phyloP scores from a whole-genome alignment of 2,888 invertebrate genomes.

The Morinoia aosen region DNA sequence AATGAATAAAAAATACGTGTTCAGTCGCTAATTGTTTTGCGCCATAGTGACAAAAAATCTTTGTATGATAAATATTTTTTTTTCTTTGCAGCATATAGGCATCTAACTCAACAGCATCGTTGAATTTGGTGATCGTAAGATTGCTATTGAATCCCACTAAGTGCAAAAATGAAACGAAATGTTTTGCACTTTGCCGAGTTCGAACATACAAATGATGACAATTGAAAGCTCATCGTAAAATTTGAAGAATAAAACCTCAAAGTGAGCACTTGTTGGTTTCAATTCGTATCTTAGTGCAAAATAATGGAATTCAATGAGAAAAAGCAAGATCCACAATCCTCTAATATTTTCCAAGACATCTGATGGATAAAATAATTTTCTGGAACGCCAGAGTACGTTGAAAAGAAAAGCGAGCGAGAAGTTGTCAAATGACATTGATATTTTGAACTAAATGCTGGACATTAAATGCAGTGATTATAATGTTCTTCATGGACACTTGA shows the following conservation, averaged over 20 bases:
- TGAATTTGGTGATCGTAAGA: not conserved
- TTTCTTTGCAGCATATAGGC: not conserved
- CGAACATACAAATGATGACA: not conserved
- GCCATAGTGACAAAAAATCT: not conserved
- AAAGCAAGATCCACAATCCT: not conserved
- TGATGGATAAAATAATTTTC: not conserved
- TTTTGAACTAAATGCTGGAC: not conserved
- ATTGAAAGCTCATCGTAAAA: not conserved
- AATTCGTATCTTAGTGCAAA: not conserved
- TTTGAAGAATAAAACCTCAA: not conserved
- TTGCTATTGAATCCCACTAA: not conserved
- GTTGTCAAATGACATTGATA: not conserved
- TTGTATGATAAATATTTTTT: not conserved
- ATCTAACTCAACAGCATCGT: not conserved
- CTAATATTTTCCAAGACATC: not conserved
- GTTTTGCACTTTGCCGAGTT: not conserved
- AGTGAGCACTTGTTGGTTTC: not conserved
- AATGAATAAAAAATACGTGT: too few species aligned
- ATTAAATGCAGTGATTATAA: not conserved
- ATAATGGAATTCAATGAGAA: not conserved
- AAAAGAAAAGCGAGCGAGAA: not conserved
- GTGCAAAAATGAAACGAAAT: not conserved
- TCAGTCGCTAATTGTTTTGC: not conserved
- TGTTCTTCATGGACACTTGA: not conserved
- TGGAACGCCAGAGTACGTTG: not conserved